Conservation (phyloP, 2,888 invertebrate species). For the Malthinus flaveolus region DNA sequence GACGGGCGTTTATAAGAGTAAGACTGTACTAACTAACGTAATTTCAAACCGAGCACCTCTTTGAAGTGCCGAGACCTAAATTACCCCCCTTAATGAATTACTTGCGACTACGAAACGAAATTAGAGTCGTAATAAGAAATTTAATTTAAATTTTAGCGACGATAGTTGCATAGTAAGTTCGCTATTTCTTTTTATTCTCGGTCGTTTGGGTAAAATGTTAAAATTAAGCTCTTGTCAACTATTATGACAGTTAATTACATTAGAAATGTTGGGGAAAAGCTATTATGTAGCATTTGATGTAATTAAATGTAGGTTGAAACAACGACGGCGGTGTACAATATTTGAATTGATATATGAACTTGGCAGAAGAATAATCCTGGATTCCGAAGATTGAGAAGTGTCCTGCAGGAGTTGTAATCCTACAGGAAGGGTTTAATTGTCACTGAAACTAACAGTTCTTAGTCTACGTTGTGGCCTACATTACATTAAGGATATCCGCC, state of each 20-base stretch:
- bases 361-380: slow-evolving; percentile 29
- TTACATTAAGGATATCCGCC: slow-evolving; percentile 29
- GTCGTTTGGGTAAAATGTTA: background rate
- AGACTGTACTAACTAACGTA: too few species aligned
- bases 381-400: slow-evolving; percentile 30
- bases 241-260: slow-evolving; percentile 4
- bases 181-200: too few species aligned
- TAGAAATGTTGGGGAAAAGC: background rate
- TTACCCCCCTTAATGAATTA: slow-evolving; percentile 16
- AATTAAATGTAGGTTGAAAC: slow-evolving; percentile 14
- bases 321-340: slow-evolving; percentile 5
- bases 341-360: slow-evolving; percentile 23
- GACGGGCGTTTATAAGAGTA: too few species aligned
- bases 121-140: slow-evolving; percentile 26
- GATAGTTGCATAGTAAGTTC: too few species aligned
- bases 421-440: slow-evolving; percentile 32
- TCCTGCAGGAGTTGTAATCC: slow-evolving; percentile 33
- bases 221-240: slow-evolving; percentile 4
- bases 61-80: background rate
- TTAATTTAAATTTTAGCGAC: background rate
- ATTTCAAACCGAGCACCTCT: too few species aligned
- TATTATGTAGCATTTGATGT: slow-evolving; percentile 11
- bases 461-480: slow-evolving; percentile 26
- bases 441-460: slow-evolving; percentile 28
- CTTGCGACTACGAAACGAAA: slow-evolving; percentile 26